Percentiles rank a stretch among this genome's conserved stretches.
These are phyloP conservation scores for Stylophora pistillata DNA, from an alignment of 64 coral and sea anemone genomes.

Conservation along the genomic window DNA sequence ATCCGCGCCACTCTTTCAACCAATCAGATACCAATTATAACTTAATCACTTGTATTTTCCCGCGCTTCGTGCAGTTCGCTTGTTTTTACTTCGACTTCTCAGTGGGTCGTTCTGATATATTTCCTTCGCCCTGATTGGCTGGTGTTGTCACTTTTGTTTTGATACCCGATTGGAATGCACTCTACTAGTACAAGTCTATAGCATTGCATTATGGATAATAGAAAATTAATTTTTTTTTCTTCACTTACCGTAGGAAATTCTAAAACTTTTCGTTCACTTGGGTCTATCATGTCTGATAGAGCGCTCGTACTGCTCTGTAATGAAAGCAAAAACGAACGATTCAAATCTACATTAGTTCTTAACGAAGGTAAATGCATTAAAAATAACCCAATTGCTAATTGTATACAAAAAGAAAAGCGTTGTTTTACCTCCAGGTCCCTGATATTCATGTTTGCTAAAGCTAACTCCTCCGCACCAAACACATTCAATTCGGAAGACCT, in stretches of 20 bases:
- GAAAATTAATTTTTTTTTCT: neutral
- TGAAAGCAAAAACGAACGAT: neutral
- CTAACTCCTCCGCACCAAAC: slow-evolving; percentile 66
- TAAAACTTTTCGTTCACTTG: slow-evolving; percentile 50
- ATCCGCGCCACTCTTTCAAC: too few relatives aligned
- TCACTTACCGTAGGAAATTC: slow-evolving; percentile 38
- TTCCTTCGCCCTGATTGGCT: too few relatives aligned
- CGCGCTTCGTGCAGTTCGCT: too few relatives aligned
- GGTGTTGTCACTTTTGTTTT: too few relatives aligned
- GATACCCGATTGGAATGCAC: too few relatives aligned
- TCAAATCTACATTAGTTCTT: neutral
- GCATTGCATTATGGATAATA: too few relatives aligned
- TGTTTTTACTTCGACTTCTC: too few relatives aligned
- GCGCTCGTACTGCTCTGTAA: slow-evolving; percentile 23
- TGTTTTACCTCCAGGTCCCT: slow-evolving; percentile 7
- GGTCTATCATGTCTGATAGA: slow-evolving; percentile 54
- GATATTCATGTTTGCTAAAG: slow-evolving; percentile 1
- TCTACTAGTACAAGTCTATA: too few relatives aligned
- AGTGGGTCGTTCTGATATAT: too few relatives aligned
- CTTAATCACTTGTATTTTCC: too few relatives aligned
- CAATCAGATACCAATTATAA: too few relatives aligned
- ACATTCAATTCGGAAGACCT: slow-evolving; percentile 54
- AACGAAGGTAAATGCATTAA: neutral
- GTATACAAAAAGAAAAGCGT: neutral
- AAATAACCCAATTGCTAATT: neutral